phyloP scores from a whole-genome alignment of 2,888 invertebrate genomes.

The Barypeithes pellucidus region DNA sequence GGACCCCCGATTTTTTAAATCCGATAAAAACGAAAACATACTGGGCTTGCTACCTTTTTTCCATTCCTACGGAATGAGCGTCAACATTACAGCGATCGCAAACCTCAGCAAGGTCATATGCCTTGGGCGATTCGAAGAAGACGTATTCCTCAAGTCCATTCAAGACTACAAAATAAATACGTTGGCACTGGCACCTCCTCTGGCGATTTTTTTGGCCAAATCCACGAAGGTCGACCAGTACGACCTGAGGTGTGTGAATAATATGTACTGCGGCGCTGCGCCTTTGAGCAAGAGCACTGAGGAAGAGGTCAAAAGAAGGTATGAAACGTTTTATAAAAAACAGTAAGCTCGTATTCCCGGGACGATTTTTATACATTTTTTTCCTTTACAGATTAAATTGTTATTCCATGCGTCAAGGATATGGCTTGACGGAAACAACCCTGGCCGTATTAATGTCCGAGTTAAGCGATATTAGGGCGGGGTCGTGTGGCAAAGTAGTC shows the following conservation, averaged over 20 bases:
- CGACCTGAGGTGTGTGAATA: conserved; percentile 80
- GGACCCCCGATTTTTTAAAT: conserved; percentile 39
- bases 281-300: conserved; percentile 82
- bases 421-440: conserved; percentile 84
- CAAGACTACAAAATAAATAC: conserved; percentile 80
- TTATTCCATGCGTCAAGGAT: conserved; percentile 70
- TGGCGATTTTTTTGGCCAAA: conserved; percentile 87
- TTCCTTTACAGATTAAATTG: conserved; percentile 11
- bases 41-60: conserved; percentile 61
- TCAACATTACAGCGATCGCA: conserved; percentile 56
- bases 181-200: conserved; percentile 84
- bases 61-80: conserved; percentile 61
- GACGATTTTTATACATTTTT: too few relatives aligned
- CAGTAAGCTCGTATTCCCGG: not conserved
- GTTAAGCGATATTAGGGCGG: conserved; percentile 52
- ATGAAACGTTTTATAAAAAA: conserved; percentile 14
- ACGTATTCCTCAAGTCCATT: conserved; percentile 79
- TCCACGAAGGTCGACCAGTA: conserved; percentile 83
- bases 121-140: conserved; percentile 62
- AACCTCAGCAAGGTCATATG: conserved; percentile 57
- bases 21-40: conserved; percentile 2
- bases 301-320: conserved; percentile 73
- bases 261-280: conserved; percentile 85
- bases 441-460: conserved; percentile 71
- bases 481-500: conserved; percentile 72